phyloP scores from a whole-genome alignment of 1,140 invertebrate species.

The Aethina tumida region DNA sequence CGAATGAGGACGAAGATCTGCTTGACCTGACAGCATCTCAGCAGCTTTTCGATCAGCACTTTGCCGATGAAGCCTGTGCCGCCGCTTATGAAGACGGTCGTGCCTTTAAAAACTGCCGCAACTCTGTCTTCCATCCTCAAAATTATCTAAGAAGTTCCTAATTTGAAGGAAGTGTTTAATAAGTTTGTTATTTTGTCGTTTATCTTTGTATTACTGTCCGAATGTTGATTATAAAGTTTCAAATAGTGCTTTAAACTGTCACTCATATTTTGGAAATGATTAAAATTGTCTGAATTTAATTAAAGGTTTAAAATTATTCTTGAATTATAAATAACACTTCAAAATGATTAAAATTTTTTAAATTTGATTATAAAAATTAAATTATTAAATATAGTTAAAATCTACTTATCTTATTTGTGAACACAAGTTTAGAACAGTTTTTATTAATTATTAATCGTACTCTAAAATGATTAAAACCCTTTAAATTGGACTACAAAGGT shows the following conservation, averaged over 20 bases:
- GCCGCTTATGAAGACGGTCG: constrained; percentile 46
- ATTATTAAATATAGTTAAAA: no score
- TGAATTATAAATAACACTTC: no score
- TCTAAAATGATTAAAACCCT: no score
- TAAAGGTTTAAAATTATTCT: no score
- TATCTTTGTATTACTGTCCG: neutral
- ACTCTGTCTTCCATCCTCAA: constrained; percentile 16
- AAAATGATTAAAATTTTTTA: no score
- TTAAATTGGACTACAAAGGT: no score
- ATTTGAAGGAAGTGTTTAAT: constrained; percentile 5
- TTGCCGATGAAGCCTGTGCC: constrained; percentile 60
- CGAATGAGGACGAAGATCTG: constrained; percentile 70
- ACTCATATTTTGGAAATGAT: neutral
- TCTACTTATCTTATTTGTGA: no score
- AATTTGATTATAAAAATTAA: no score
- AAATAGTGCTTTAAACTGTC: neutral
- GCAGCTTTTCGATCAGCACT: constrained; percentile 75
- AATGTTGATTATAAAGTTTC: neutral
- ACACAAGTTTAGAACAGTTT: no score
- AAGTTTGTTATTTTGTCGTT: constrained; percentile 1
- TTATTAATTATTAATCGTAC: no score
- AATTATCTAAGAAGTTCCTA: no score
- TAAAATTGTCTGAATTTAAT: neutral
- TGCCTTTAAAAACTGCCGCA: constrained; percentile 31
- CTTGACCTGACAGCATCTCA: constrained; percentile 52